Base-by-base conservation (phyloP, 2,797 vertebrate species). In the Borostomias antarcticus region DNA sequence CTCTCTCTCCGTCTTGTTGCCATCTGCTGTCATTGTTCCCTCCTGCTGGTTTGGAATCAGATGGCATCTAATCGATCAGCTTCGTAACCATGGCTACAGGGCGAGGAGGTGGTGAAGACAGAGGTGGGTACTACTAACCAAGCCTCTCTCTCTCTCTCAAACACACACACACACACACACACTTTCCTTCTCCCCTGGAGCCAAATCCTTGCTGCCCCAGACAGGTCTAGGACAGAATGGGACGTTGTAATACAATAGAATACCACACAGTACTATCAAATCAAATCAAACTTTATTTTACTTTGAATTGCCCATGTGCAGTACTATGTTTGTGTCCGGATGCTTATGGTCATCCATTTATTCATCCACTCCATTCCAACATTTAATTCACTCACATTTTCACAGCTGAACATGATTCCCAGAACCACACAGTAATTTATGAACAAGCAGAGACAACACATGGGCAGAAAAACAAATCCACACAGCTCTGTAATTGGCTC, bases 21-120 rank as follows among this genome's bases (percentile, higher is more conserved):
- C 93, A 95, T 94, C 94, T 95, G 93, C 91, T 91, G 88, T 91
- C 88, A 90, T 80, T 83, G 86, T 87, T 90, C 64, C 25, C 89
- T 92, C 90, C 92, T 87, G 91, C 89, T 90, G 92, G 90, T 92
- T 89, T 89, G 90, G 92, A 93, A 93, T 94, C 90, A 92, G 91
- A 91, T 93, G 92, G 89, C 90, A 92, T 90, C 88, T 91, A 91
- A 95, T 94, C 91, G 88, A 94, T 94, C 88, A 88, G 91, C 86
- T 85, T 90, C 81, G 91, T 94, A 88, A 82, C 92, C 91, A 93
- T 94, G 91, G 89, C 88, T 89, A 94, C 92, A 71, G 68, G 90
- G 88, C 88, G 90, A 88, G 91, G 88, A 84, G 82, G 80, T 79
- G 82, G 84, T 81, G 85, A n/a, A 87, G 53, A 63, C 65, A 51